Conservation (phyloP, 2,797 vertebrate genomes). For the Gastrophryne carolinensis region DNA sequence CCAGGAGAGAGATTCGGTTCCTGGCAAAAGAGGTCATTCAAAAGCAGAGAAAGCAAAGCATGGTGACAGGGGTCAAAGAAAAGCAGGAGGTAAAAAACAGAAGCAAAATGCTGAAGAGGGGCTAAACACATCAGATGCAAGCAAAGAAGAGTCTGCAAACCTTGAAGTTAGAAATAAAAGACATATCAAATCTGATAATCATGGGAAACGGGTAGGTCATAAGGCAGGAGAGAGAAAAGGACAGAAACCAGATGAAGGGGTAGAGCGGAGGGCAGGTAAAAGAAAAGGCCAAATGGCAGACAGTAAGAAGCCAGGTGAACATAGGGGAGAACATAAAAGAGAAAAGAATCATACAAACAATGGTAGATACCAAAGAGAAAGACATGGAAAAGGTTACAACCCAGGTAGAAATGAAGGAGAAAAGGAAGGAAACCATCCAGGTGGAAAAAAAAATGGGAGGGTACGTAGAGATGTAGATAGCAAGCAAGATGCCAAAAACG, state of each 20-base stretch:
- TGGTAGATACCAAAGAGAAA: too few relatives aligned
- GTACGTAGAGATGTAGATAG: too few relatives aligned
- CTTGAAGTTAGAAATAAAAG: not conserved
- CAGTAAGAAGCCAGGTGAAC: not conserved
- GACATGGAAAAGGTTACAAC: too few relatives aligned
- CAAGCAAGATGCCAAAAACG: too few relatives aligned
- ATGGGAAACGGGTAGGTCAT: not conserved
- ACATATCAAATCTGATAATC: not conserved
- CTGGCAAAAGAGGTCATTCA: too few relatives aligned
- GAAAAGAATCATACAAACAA: not conserved
- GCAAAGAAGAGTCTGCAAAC: not conserved
- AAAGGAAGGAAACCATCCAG: too few relatives aligned
- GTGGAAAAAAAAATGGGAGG: too few relatives aligned
- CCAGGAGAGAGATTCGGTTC: too few relatives aligned
- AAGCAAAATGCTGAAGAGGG: not conserved
- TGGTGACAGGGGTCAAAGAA: not conserved
- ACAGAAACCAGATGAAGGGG: not conserved
- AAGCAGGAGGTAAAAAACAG: not conserved
- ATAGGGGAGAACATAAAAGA: not conserved
- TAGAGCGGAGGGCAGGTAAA: not conserved
- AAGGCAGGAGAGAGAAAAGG: not conserved
- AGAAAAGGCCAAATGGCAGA: not conserved
- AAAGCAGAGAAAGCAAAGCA: too few relatives aligned
- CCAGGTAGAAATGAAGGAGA: too few relatives aligned
- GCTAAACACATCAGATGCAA: not conserved